A percentile compares a stretch with the other conserved stretches of the same genome.
These are phyloP conservation scores for Drosophila nasuta DNA, from an alignment of 1,140 invertebrate genomes.

Conservation along the genomic window DNA sequence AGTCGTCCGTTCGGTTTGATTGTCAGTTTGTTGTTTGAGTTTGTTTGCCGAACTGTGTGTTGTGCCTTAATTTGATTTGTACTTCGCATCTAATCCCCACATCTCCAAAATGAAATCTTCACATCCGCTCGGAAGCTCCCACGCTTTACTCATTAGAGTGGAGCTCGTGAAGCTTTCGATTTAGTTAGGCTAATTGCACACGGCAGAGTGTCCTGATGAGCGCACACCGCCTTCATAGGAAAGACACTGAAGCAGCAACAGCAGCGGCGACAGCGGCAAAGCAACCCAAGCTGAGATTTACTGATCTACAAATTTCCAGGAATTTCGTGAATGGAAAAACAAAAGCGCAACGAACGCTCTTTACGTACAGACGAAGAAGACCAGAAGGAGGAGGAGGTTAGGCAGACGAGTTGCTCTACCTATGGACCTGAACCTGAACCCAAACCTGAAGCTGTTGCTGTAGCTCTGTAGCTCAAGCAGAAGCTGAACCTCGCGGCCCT, in stretches of 20 bases:
- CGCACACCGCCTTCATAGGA: constrained; percentile 63
- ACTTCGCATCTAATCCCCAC: constrained; percentile 25
- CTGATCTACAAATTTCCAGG: constrained; percentile 80
- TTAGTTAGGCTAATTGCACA: constrained; percentile 68
- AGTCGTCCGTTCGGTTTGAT: constrained; percentile 2
- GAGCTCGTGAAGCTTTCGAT: constrained; percentile 1
- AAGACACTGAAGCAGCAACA: constrained; percentile 47
- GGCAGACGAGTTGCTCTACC: constrained; percentile 56
- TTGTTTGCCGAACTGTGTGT: constrained; percentile 18
- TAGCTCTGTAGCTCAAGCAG: constrained; percentile 45
- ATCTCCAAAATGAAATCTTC: neutral
- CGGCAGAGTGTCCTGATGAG: constrained; percentile 46
- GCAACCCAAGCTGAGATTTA: constrained; percentile 65
- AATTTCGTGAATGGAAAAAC: constrained; percentile 81
- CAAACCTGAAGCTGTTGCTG: constrained; percentile 53
- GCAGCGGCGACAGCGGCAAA: constrained; percentile 20
- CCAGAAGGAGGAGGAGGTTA: constrained; percentile 23
- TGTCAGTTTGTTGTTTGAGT: neutral
- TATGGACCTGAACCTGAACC: constrained; percentile 65
- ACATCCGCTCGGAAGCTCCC: constrained; percentile 68
- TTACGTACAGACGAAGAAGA: constrained; percentile 16
- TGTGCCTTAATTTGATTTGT: constrained; percentile 41
- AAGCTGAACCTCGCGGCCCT: constrained; percentile 61
- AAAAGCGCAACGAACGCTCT: constrained; percentile 66
- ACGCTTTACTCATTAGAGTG: constrained; percentile 50